A percentile compares a stretch with the other conserved stretches of the same genome.
Evolutionary conservation across 2,888 invertebrate species (phyloP).

Genomic region (Zhuqinia jingwanae): DNA sequence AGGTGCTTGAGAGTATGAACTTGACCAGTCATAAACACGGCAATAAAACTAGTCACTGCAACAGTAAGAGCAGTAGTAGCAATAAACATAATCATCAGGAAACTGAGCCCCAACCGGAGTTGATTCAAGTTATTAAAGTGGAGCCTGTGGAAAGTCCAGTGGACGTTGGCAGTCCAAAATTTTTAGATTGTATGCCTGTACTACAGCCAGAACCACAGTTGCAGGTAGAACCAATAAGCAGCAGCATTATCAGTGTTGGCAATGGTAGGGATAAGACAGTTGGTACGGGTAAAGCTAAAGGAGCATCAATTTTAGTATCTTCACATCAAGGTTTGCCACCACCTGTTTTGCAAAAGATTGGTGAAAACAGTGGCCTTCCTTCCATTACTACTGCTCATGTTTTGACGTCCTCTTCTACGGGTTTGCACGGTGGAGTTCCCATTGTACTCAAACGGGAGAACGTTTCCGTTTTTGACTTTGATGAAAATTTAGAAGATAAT

Average conservation of each 20-base stretch:
- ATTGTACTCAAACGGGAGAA: slow-evolving; percentile 61
- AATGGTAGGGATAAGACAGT: slow-evolving; percentile 19
- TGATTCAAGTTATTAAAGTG: slow-evolving; percentile 36
- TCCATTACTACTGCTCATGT: not conserved
- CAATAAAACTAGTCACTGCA: slow-evolving; percentile 44
- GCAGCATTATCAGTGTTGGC: not conserved
- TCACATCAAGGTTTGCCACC: not conserved
- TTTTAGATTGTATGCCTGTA: slow-evolving; percentile 60
- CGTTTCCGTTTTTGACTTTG: slow-evolving; percentile 64
- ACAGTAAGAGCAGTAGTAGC: not conserved
- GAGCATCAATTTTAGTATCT: not conserved
- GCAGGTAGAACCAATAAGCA: not conserved
- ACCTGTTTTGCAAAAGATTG: slow-evolving; percentile 48
- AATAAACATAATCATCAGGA: not conserved
- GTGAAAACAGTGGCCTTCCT: slow-evolving; percentile 1
- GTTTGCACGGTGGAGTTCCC: slow-evolving; percentile 7
- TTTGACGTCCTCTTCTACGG: not conserved
- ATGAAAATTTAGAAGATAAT: slow-evolving; percentile 60
- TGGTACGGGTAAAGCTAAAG: not conserved
- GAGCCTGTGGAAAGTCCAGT: slow-evolving; percentile 17
- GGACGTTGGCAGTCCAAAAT: not conserved
- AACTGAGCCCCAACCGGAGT: slow-evolving; percentile 46
- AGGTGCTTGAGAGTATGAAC: slow-evolving; percentile 66
- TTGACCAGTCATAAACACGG: slow-evolving; percentile 56
- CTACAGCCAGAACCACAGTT: slow-evolving; percentile 57